phyloP scores from a whole-genome alignment of 2,113 vertebrate genomes.

The Hemicordylus capensis region DNA sequence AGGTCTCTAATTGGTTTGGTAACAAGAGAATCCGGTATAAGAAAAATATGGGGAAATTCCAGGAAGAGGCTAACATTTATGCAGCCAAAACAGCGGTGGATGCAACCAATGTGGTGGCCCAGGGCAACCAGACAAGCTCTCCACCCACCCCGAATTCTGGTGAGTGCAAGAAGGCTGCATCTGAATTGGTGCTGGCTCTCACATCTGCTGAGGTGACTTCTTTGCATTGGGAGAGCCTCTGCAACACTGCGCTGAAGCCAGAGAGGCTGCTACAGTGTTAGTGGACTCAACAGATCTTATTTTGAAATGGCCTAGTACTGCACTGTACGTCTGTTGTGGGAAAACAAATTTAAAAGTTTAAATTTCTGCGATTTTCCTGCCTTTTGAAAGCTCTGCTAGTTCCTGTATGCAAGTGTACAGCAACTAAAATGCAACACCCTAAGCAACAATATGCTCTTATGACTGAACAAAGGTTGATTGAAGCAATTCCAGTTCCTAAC shows the following conservation, averaged over 20 bases:
- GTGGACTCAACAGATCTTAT: too few species aligned
- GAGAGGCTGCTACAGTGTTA: not conserved
- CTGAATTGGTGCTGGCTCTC: not conserved
- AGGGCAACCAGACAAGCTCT: slow-evolving; percentile 85
- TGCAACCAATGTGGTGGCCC: slow-evolving; percentile 81
- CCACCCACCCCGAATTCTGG: slow-evolving; percentile 86
- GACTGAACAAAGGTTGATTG: not conserved
- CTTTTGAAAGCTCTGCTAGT: not conserved
- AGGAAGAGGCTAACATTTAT: slow-evolving; percentile 90
- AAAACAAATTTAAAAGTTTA: too few species aligned
- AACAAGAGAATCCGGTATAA: slow-evolving; percentile 94
- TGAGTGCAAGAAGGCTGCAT: slow-evolving; percentile 39
- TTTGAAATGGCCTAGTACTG: not conserved
- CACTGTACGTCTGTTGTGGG: not conserved
- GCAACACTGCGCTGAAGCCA: not conserved
- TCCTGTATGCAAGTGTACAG: not conserved
- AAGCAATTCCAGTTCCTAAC: not conserved
- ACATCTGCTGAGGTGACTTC: not conserved
- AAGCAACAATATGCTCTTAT: not conserved
- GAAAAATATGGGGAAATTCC: slow-evolving; percentile 92
- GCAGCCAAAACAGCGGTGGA: slow-evolving; percentile 85
- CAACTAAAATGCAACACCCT: not conserved
- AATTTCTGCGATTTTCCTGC: not conserved
- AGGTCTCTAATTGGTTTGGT: slow-evolving; percentile 94
- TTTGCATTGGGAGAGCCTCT: not conserved